Base-by-base conservation (phyloP, 2,113 vertebrate genomes). In the Trogon melanurus region DNA sequence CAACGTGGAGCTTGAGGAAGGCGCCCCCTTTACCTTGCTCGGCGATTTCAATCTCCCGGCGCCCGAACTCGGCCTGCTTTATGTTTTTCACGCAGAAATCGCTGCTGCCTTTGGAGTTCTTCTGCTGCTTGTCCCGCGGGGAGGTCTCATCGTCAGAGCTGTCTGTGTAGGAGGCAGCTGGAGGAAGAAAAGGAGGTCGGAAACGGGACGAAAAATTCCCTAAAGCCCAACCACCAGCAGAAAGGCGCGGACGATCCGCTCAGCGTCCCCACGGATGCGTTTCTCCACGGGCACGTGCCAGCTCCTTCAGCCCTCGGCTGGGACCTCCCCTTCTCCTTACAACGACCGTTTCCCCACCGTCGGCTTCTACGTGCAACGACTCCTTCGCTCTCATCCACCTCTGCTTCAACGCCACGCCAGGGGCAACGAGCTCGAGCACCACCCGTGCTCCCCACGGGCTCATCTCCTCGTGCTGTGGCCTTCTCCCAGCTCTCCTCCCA, bases 61-160 rank as follows among this genome's bases (percentile, higher is more conserved):
- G 99, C 73, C 99, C 99, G 9, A 99, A 99, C 79, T 99, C 99
- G 0, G 99, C 98, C 98, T 99, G 99, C 62, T 99, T 99, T 97
- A 99, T 99, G 97, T 99, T 99, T 85, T 99, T 99, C 95, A 99
- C 99, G 57, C 99, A 99, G 98, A 99, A 99, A 84, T 99, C 99
- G 6, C 98, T 98, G 93, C 98, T 99, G 93, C 99, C 99, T 91
- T 99, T 99, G 72, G 99, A 99, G 97, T 99, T 99, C 96, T 99
- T 99, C 98, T 99, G 99, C 97, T 99, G 99, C 93, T 99, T 99
- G 97, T 99, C 99, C 30, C 99, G 96, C 3, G 99, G 99, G 22
- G 99, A 99, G 10, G 99, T 99, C 98, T 99, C 99, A 51, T 99
- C 99, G 10, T 99, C 99, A 0, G 99, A 99, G 97, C 99, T 99